Conservation (phyloP, 2,797 vertebrate genomes). For the Gallinago stenura region DNA sequence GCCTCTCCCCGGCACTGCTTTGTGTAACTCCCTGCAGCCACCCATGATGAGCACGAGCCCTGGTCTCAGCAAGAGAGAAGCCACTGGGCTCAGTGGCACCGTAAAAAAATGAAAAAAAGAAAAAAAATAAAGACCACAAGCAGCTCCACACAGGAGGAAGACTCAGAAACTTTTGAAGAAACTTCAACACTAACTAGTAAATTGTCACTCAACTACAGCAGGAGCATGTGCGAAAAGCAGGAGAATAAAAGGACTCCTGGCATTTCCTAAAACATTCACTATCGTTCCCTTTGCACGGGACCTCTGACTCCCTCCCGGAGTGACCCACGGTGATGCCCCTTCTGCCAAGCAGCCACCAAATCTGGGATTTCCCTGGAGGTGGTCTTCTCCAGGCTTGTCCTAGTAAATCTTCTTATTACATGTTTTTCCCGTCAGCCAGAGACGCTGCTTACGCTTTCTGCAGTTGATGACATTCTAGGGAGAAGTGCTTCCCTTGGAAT, state of each 20-base stretch:
- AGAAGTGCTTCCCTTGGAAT: neutral
- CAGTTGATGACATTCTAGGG: neutral
- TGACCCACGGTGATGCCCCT: neutral
- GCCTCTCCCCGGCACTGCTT: neutral
- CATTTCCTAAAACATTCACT: neutral
- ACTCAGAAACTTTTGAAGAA: neutral
- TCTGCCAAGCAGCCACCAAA: neutral
- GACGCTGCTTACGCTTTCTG: neutral
- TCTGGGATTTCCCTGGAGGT: neutral
- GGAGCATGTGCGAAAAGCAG: neutral
- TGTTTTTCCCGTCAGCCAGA: fast-evolving
- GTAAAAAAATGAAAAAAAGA: neutral
- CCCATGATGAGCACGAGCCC: neutral
- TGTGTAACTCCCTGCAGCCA: neutral
- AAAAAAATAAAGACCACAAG: neutral
- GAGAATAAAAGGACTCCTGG: neutral
- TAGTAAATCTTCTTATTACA: neutral
- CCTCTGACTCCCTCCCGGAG: neutral
- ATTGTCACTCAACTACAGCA: neutral
- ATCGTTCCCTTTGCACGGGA: neutral
- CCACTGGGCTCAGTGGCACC: neutral
- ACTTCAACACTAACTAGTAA: neutral
- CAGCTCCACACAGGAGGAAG: neutral
- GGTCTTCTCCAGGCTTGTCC: neutral
- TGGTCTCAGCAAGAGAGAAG: neutral